Evolutionary conservation across 2,113 vertebrate species (phyloP).

Genomic region (Ictalurus furcatus): DNA sequence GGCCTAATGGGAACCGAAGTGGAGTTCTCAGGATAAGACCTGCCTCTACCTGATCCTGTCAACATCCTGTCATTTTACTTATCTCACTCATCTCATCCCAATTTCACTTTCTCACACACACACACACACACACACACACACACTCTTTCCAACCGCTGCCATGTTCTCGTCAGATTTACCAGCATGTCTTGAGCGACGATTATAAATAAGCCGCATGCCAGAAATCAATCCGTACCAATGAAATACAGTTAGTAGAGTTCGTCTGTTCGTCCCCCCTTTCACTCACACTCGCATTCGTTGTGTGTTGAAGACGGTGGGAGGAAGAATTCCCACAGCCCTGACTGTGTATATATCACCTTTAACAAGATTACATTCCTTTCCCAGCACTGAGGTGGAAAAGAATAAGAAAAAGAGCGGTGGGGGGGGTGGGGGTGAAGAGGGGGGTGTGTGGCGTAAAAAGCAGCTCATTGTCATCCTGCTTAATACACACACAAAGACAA

Average conservation of each 20-base stretch:
- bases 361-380: slow-evolving; percentile 65
- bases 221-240: slow-evolving; percentile 45
- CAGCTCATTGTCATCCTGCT: slow-evolving; percentile 23
- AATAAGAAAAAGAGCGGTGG: slow-evolving; percentile 23
- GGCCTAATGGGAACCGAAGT: slow-evolving; percentile 56
- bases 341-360: slow-evolving; percentile 63
- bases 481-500: slow-evolving; percentile 28
- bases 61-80: slow-evolving; percentile 39
- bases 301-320: background rate
- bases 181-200: slow-evolving; percentile 28
- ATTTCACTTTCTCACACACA: slow-evolving; percentile 39
- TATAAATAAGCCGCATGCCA: slow-evolving; percentile 44
- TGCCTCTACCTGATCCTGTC: slow-evolving; percentile 61
- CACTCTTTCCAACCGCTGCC: slow-evolving; percentile 39
- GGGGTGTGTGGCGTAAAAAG: slow-evolving; percentile 2
- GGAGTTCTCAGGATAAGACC: slow-evolving; percentile 63
- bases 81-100: slow-evolving; percentile 41
- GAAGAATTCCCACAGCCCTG: slow-evolving; percentile 53
- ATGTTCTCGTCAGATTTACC: slow-evolving; percentile 51
- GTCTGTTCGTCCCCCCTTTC: background rate
- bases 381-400: slow-evolving; percentile 60
- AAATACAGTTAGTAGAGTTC: slow-evolving; percentile 54
- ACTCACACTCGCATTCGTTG: too few relatives aligned
- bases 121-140: slow-evolving; percentile 19
- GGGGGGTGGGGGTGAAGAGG: background rate